Base-by-base conservation (phyloP, 2,113 vertebrate species). In the Chascanopsetta lugubris region DNA sequence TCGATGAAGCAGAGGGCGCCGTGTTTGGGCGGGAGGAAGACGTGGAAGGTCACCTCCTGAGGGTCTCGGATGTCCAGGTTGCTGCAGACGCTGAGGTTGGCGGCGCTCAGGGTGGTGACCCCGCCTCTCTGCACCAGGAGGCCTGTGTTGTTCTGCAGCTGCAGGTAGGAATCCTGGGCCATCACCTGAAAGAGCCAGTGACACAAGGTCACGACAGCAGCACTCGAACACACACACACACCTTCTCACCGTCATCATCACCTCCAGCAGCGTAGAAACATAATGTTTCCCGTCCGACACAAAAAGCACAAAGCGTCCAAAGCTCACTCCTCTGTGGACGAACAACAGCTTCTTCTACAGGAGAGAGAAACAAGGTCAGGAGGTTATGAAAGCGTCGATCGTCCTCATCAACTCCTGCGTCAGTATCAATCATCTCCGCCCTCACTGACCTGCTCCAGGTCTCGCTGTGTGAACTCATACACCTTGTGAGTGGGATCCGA, bases 241-340 rank as follows among this genome's bases (percentile, higher is more conserved):
- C 1, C 9, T 27, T 0, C 21, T 38, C 42, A 25, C 12, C 12
- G 26, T 20, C 20, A 60, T 55, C 34, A 55, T 91, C 63, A 97
- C 94, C 85, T 97, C 94, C 1, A 96, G 76, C 22, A 97, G 72
- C 0, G 89, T 89, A 15, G 93, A 94, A 0, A 89, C 92, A 43
- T 94, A 92, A 77, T 96, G 94, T 59, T 95, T 93, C 1, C 94
- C 94, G 69, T 97, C 95, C 1, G 94, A 93, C 30, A 97, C 89
- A 1, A 98, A 95, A 36, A 98, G 85, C 24, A 98, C 93, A 69
- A 97, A 97, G 48, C 83, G 87, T 1, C 94, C 94, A 22, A 79
- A 94, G 82, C 93, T 93, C 25, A 86, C 91, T 6, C 95, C 94
- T 5, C 0, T 75, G 73, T 96, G 95, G 55, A 92, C 54, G 72